phyloP scores from a whole-genome alignment of 2,113 vertebrate genomes.

The Himantopus leucocephalus region DNA sequence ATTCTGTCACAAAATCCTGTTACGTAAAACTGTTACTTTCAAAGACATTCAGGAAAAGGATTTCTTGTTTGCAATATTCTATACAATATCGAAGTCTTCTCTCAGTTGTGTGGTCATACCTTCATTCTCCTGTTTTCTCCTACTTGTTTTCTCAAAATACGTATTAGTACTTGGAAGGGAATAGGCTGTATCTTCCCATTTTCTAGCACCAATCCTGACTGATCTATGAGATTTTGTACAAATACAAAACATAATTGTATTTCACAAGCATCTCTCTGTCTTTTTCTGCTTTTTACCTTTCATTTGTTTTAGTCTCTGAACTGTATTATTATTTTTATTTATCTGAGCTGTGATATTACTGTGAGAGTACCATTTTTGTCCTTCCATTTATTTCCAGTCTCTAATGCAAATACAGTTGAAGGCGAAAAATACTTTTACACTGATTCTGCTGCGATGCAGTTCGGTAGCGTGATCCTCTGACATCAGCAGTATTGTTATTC shows the following conservation, averaged over 20 bases:
- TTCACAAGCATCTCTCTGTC: neutral
- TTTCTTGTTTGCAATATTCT: neutral
- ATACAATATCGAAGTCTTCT: neutral
- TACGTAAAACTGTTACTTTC: neutral
- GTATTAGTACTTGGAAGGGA: neutral
- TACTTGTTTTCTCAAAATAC: slow-evolving; percentile 3
- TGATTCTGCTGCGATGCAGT: neutral
- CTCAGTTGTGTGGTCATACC: neutral
- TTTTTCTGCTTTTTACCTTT: neutral
- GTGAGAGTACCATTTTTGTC: neutral
- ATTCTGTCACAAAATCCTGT: neutral
- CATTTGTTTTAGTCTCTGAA: neutral
- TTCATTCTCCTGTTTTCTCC: neutral
- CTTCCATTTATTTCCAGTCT: neutral
- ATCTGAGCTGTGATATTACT: neutral
- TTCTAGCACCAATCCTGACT: neutral
- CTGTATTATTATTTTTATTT: neutral
- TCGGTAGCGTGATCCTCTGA: slow-evolving; percentile 5
- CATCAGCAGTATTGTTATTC: slow-evolving; percentile 30
- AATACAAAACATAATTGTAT: neutral
- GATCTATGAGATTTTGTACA: neutral
- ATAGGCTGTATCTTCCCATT: neutral
- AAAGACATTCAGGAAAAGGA: neutral
- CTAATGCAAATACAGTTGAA: neutral
- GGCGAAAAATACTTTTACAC: neutral